A percentile compares a stretch with the other conserved stretches of the same genome.
These are phyloP conservation scores for Erpornis zantholeuca DNA, from an alignment of 2,113 vertebrate species.

Conservation along the genomic window DNA sequence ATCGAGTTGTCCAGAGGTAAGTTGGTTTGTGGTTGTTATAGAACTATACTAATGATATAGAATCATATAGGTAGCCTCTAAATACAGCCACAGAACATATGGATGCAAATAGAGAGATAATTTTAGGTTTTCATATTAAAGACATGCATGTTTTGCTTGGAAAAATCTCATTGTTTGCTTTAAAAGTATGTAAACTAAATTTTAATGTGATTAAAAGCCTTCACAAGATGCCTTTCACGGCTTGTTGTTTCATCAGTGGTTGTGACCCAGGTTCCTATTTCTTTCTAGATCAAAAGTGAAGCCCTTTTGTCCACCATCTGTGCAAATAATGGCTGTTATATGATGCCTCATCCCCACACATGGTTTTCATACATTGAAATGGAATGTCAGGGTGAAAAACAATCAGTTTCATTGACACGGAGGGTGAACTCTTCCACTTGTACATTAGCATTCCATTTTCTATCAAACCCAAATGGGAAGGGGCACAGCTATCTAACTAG, in stretches of 20 bases:
- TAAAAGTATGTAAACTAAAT: neutral
- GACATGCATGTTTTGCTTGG: neutral
- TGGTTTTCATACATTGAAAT: slow-evolving; percentile 31
- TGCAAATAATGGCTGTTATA: slow-evolving; percentile 67
- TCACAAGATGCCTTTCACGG: neutral
- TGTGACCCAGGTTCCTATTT: slow-evolving; percentile 28
- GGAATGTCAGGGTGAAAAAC: slow-evolving; percentile 26
- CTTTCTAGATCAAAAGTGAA: slow-evolving; percentile 55
- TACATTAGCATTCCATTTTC: neutral
- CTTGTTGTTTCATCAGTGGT: neutral
- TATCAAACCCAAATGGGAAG: neutral
- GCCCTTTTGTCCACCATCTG: slow-evolving; percentile 67
- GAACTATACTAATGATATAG: neutral
- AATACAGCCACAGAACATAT: neutral
- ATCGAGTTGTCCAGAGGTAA: slow-evolving; percentile 84
- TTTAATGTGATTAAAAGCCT: neutral
- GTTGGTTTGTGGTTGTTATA: neutral
- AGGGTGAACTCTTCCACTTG: neutral
- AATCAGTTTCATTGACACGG: neutral
- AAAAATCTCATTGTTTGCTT: neutral
- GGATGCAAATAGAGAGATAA: neutral
- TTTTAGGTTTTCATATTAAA: neutral
- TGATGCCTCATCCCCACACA: neutral
- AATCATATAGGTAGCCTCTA: neutral
- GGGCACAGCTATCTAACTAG: neutral